A percentile compares a stretch with the other conserved stretches of the same genome.
These are phyloP conservation scores for Pyrgilauda ruficollis DNA, from an alignment of 2,113 vertebrate genomes.

Conservation along the genomic window DNA sequence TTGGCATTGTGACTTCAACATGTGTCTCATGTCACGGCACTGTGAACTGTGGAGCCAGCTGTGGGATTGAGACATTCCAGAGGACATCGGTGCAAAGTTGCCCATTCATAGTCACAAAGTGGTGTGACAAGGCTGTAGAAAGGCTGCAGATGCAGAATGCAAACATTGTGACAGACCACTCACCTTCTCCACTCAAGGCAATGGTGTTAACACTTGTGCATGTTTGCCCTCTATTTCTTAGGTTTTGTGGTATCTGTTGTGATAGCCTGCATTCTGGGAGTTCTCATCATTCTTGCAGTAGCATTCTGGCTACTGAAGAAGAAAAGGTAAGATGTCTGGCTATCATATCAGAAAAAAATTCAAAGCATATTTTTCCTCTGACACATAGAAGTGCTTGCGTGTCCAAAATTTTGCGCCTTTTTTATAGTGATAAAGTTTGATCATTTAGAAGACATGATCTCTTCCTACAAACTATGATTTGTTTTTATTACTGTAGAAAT, in stretches of 20 bases:
- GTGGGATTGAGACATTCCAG: not conserved
- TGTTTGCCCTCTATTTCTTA: constrained; percentile 49
- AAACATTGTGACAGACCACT: not conserved
- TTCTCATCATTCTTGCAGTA: constrained; percentile 69
- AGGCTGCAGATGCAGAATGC: not conserved
- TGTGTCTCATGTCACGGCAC: not conserved
- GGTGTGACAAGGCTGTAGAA: not conserved
- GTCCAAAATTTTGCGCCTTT: not conserved
- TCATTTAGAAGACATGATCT: not conserved
- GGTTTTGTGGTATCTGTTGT: constrained; percentile 77
- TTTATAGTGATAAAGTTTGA: not conserved
- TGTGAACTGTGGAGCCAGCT: not conserved
- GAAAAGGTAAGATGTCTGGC: constrained; percentile 76
- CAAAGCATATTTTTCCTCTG: not conserved
- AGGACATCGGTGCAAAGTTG: not conserved
- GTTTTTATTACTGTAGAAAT: not conserved
- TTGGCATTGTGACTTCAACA: not conserved
- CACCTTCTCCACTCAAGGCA: too few relatives aligned
- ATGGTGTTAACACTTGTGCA: not conserved
- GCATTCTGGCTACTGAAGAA: constrained; percentile 75
- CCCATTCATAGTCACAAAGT: not conserved
- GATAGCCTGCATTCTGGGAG: constrained; percentile 72
- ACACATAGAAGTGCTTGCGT: not conserved
- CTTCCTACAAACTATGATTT: not conserved
- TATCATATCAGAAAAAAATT: not conserved